Percentiles rank a stretch among this genome's conserved stretches.
Evolutionary conservation across 2,113 vertebrate genomes (phyloP).

Genomic region (Prunella fulvescens): DNA sequence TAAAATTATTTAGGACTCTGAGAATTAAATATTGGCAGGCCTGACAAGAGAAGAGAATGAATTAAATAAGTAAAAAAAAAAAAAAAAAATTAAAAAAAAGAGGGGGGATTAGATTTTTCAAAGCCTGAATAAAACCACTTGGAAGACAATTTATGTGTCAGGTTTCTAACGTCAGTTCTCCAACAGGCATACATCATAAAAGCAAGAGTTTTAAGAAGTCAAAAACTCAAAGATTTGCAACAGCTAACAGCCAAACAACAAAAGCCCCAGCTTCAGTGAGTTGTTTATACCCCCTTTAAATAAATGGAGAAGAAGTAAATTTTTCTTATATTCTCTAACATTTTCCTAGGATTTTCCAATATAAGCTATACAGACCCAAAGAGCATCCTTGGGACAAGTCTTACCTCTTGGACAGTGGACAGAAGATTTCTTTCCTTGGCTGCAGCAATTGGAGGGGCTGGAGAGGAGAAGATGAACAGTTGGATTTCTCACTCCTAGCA

Average conservation of each 20-base stretch:
- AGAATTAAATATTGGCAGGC: background rate
- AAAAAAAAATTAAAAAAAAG: too few species aligned
- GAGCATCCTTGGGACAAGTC: fast-evolving
- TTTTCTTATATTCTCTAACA: background rate
- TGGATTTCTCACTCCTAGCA: background rate
- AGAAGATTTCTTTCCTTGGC: background rate
- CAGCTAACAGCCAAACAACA: background rate
- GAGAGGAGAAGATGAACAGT: fast-evolving
- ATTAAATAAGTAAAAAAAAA: background rate
- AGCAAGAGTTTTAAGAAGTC: background rate
- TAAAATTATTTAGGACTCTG: background rate
- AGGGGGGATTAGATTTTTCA: background rate
- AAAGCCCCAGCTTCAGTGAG: fast-evolving
- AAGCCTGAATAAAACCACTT: background rate
- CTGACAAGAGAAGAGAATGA: background rate
- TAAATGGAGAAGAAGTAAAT: background rate
- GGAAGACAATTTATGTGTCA: background rate
- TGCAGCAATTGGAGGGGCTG: fast-evolving
- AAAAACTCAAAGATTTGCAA: background rate
- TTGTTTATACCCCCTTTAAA: background rate
- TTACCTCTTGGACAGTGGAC: fast-evolving
- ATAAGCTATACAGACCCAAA: fast-evolving
- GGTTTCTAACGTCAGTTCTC: background rate
- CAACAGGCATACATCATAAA: background rate
- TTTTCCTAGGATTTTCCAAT: background rate